Evolutionary conservation across 2,888 invertebrate genomes (phyloP), one percentile per base, ranked within the genome.

Genomic region (Melinaea menophilus): DNA sequence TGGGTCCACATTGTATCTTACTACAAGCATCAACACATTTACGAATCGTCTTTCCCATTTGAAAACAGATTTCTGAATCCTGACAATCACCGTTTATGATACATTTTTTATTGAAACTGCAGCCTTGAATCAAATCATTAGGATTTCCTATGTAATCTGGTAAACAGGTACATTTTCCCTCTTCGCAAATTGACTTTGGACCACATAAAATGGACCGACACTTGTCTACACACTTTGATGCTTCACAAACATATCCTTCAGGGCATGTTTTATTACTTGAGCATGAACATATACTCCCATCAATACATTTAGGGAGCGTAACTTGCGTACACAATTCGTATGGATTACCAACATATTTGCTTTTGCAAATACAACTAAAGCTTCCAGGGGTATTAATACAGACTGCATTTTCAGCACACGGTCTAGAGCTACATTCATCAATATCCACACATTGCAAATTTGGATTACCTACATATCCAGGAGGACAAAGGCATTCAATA

Each of bases 351-450:
- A 94, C 94, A 79, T 93, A 95, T 58, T 94, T 94, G 68, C 95
- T 95, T 78, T 95, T 94, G 79, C 98, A 98, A 51, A 95, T 93
- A 81, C 98, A 98, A 79, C 96, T 96, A 80, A 94, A 98, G 73
- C 95, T 94, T 60, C 98, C 98, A 12, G 95, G 93, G 0, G 96
- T 95, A 80, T 98, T 98, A 69, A 97, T 95, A 78, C 98, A 98
- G 55, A 95, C 94, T 0, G 98, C 97, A 80, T 96, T 95, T 74
- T 93, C 92, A 5, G 95, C 97, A 76, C 96, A 96, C 0, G 95
- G 95, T 74, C 94, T 94, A 69, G 93, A 93, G 66, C 90, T 91
- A 78, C 97, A 97, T 85, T 97, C 97, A 77, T 97, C 94, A 59
- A 96, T 93, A 78, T 97, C 97, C 74, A 93, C 93, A 79, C 98